These are phyloP conservation scores for Scaptomyza graminum DNA, from an alignment of 1,140 invertebrate genomes.

Conservation along the genomic window DNA sequence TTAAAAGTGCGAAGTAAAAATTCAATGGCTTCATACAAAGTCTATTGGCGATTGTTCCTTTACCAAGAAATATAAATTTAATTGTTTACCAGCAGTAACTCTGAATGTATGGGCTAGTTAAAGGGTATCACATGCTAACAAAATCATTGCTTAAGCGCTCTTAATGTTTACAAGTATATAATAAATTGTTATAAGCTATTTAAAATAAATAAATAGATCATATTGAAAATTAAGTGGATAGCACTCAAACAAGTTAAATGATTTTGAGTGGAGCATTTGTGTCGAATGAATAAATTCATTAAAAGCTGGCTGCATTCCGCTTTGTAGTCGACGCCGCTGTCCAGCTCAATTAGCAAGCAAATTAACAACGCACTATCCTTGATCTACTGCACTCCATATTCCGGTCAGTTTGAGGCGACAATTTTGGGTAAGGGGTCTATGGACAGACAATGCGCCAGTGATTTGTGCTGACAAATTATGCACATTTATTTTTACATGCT, in stretches of 20 bases:
- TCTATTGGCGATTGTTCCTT: too few species aligned
- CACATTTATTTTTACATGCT: conserved; percentile 63
- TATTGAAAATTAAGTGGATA: too few species aligned
- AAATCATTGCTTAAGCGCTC: too few species aligned
- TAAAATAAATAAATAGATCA: too few species aligned
- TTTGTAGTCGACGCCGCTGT: neutral
- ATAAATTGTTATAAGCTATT: too few species aligned
- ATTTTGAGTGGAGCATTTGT: neutral
- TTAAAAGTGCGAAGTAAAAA: too few species aligned
- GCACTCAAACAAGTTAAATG: neutral
- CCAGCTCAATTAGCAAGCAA: conserved; percentile 57
- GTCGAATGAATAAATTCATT: neutral
- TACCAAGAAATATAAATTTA: too few species aligned
- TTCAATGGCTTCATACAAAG: too few species aligned
- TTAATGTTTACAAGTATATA: too few species aligned
- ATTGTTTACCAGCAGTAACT: too few species aligned
- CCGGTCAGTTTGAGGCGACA: conserved; percentile 8
- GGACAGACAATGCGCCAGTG: conserved; percentile 28
- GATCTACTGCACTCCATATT: conserved; percentile 20
- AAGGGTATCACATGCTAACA: too few species aligned
- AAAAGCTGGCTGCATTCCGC: neutral
- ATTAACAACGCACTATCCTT: conserved; percentile 52
- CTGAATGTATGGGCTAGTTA: too few species aligned
- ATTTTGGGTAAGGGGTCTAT: neutral
- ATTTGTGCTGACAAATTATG: conserved; percentile 71